These are phyloP conservation scores for Scolopax mira DNA, from an alignment of 2,113 vertebrate species.

Conservation along the genomic window DNA sequence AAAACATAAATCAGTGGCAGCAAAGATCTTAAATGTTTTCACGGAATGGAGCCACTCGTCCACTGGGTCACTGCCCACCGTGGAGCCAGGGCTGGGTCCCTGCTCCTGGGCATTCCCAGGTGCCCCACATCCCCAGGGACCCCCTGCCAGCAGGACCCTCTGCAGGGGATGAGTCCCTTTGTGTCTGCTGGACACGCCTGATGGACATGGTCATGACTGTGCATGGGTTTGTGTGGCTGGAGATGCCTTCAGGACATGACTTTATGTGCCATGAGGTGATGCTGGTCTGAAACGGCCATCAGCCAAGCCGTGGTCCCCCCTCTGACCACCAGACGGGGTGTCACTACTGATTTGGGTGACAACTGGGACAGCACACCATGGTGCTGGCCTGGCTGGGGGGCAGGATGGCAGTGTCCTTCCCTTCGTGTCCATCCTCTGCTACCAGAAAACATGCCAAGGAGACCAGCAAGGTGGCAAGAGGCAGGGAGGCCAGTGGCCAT, in stretches of 20 bases:
- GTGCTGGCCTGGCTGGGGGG: not conserved
- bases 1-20: not conserved
- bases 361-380: rapidly evolving
- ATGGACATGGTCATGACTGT: rapidly evolving
- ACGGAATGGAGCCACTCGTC: rapidly evolving
- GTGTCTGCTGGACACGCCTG: not conserved
- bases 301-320: rapidly evolving
- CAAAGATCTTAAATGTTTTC: not conserved
- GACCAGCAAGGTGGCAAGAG: not conserved
- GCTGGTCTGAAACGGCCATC: rapidly evolving
- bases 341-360: not conserved
- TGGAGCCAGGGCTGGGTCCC: not conserved
- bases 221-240: not conserved
- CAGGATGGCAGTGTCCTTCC: not conserved
- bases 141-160: not conserved
- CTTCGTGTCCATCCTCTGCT: rapidly evolving
- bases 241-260: not conserved
- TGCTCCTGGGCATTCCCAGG: not conserved
- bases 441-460: not conserved
- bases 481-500: not conserved
- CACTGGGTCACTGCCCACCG: not conserved
- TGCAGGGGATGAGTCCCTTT: rapidly evolving
- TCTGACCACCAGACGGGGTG: rapidly evolving
- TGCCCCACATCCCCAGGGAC: not conserved
- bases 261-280: not conserved